These are phyloP conservation scores for Perizoma flavofasciatum DNA, from an alignment of 2,888 invertebrate species.

Conservation along the genomic window DNA sequence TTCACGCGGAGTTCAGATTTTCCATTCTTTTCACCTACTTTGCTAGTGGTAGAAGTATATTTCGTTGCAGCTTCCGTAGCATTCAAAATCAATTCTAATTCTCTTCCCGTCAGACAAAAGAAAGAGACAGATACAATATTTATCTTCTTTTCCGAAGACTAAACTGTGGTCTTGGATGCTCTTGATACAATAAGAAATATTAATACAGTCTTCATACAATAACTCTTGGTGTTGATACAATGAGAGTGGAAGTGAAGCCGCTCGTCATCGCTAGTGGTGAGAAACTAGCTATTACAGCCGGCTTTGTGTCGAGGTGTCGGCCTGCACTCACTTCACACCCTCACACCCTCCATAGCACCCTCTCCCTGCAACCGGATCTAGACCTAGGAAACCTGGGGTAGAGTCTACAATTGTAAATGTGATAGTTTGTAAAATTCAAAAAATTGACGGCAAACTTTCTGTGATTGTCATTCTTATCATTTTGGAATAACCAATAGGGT, in stretches of 20 bases:
- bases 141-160: too few species aligned
- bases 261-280: constrained; percentile 50
- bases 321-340: constrained; percentile 57
- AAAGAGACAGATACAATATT: too few species aligned
- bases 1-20: too few species aligned
- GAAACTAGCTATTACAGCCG: constrained; percentile 72
- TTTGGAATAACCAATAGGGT: background rate
- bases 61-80: too few species aligned
- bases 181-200: too few species aligned
- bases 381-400: constrained; percentile 11
- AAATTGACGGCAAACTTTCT: constrained; percentile 7
- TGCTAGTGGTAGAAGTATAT: too few species aligned
- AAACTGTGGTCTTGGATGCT: too few species aligned
- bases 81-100: too few species aligned
- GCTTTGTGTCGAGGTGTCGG: constrained; percentile 80
- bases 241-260: constrained; percentile 40
- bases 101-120: too few species aligned
- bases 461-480: constrained; percentile 13
- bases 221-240: background rate
- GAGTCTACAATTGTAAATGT: constrained; percentile 14
- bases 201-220: too few species aligned
- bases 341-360: constrained; percentile 24
- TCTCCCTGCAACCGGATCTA: constrained; percentile 1
- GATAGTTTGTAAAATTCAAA: background rate
- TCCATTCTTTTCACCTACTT: too few species aligned